Evolutionary conservation across 2,113 vertebrate species (phyloP), one percentile per base, ranked within the genome.

Genomic region (Amphiprion percula): DNA sequence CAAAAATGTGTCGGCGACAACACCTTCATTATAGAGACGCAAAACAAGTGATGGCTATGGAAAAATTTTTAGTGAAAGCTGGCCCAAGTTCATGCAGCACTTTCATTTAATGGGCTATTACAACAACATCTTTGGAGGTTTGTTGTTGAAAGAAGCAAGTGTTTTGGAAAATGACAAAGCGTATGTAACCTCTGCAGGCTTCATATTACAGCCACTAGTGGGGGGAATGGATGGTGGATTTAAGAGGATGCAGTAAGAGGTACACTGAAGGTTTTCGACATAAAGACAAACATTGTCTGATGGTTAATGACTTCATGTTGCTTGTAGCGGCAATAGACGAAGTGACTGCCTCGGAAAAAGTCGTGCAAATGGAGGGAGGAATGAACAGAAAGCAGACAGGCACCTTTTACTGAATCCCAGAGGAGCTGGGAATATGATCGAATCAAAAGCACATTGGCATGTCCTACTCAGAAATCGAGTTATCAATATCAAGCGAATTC

Each of bases 401-500:
- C 47, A 60, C 41, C 49, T 65, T 69, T 66, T 50, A 54, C 26
- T 66, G 26, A 17, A 24, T 62, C 55, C 54, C 64, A 0, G 39
- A 62, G 70, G 46, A 63, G 47, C 17, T 75, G 6, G 21, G 26
- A 52, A 69, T 64, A 77, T 77, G 72, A 72, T 77, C 55, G 52
- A 39, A 84, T 86, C 55, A 53, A 76, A 80, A 72, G 44, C 80
- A 79, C 50, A 74, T 17, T 74, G 73, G 54, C 50, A 65, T 50
- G 49, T 77, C 78, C 76, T 69, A 52, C 72, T 55, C 56, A 37
- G 33, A 77, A 84, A 83, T 63, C 58, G 68, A 89, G 76, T 77
- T 86, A 90, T 83, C 78, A 71, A 86, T 84, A 83, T 49, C 74
- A 73, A 74, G 49, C 52, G 37, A 44, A 73, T 74, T 55, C 61